Evolutionary conservation across 2,888 invertebrate genomes (phyloP).

Genomic region (Hydrotaea cyrtoneurina): DNA sequence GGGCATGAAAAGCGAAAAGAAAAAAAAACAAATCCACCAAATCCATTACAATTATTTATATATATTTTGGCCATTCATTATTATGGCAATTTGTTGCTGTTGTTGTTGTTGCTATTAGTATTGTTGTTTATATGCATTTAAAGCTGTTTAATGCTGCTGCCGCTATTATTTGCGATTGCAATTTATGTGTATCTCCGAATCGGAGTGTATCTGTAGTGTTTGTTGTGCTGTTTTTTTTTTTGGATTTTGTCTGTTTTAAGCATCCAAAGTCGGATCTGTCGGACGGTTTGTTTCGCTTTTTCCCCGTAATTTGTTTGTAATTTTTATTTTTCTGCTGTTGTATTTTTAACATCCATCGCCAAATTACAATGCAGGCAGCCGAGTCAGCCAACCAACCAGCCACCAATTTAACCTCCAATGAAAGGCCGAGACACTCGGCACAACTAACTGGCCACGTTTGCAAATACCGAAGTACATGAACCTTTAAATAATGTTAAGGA

Average conservation of each 20-base stretch:
- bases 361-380: conserved; percentile 26
- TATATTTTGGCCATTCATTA: conserved; percentile 44
- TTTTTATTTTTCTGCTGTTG: conserved; percentile 44
- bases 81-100: conserved; percentile 32
- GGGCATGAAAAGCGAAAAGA: background rate
- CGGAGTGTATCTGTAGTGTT: background rate
- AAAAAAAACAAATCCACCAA: background rate
- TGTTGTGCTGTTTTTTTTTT: conserved; percentile 6
- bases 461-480: conserved; percentile 5
- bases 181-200: conserved; percentile 33
- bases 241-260: conserved; percentile 38
- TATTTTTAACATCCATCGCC: background rate
- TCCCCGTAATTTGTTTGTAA: conserved; percentile 63
- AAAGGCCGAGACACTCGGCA: background rate
- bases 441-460: background rate
- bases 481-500: conserved; percentile 34
- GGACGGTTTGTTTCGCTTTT: conserved; percentile 48
- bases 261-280: conserved; percentile 34
- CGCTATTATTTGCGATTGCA: conserved; percentile 55
- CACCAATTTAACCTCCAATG: conserved; percentile 15
- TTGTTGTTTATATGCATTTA: conserved; percentile 43
- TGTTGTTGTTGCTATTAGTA: conserved; percentile 31
- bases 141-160: conserved; percentile 61
- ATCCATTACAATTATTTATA: conserved; percentile 38
- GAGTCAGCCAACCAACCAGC: background rate